These are phyloP conservation scores for Siniperca chuatsi DNA, from an alignment of 2,113 vertebrate genomes.

Conservation along the genomic window DNA sequence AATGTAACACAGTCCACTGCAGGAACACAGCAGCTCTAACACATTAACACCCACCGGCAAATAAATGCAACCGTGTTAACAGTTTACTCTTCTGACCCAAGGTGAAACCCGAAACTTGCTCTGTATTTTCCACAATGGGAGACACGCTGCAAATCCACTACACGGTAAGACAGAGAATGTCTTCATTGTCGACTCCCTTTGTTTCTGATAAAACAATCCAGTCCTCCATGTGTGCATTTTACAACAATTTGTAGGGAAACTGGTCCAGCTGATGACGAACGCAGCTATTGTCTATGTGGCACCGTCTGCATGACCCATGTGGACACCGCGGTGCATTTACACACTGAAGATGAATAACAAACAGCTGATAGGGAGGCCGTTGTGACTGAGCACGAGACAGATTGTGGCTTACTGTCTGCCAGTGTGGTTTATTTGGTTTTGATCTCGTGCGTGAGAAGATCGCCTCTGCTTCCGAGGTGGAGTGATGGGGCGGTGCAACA, in stretches of 20 bases:
- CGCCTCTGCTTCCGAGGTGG: constrained; percentile 7
- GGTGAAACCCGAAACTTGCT: constrained; percentile 88
- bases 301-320: constrained; percentile 33
- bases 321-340: constrained; percentile 10
- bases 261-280: constrained; percentile 39
- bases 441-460: not conserved
- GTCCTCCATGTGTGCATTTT: not conserved
- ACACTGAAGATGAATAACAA: too few relatives aligned
- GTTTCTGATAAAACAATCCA: too few relatives aligned
- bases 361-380: not conserved
- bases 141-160: constrained; percentile 95
- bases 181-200: too few relatives aligned
- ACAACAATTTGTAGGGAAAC: not conserved
- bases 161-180: constrained; percentile 85
- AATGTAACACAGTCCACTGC: constrained; percentile 17
- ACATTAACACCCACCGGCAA: not conserved
- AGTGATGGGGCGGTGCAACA: constrained; percentile 83
- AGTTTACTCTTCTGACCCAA: constrained; percentile 54
- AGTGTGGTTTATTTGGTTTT: not conserved
- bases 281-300: constrained; percentile 73
- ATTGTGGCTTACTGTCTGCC: not conserved
- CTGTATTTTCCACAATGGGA: constrained; percentile 85
- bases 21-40: not conserved
- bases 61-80: constrained; percentile 28
- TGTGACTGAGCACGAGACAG: not conserved